phyloP scores from a whole-genome alignment of 2,888 invertebrate species.

The Tenthredo notha region DNA sequence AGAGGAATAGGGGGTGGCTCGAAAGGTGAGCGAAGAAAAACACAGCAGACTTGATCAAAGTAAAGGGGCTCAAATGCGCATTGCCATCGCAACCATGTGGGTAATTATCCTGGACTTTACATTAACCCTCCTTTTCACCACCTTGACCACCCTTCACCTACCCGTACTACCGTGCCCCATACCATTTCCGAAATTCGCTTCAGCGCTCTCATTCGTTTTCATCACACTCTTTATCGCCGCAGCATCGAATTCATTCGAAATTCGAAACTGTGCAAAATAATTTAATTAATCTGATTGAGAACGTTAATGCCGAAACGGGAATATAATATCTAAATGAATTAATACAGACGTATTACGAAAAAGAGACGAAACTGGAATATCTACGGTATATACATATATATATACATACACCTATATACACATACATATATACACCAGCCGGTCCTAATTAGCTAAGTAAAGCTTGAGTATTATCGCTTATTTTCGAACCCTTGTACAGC shows the following conservation, averaged over 20 bases:
- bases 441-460: slow-evolving; percentile 78
- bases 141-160: slow-evolving; percentile 53
- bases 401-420: background rate
- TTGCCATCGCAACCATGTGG: slow-evolving; percentile 75
- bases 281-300: slow-evolving; percentile 77
- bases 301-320: slow-evolving; percentile 71
- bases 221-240: slow-evolving; percentile 54
- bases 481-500: slow-evolving; percentile 70
- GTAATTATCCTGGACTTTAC: slow-evolving; percentile 78
- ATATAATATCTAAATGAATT: slow-evolving; percentile 77
- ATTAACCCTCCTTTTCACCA: slow-evolving; percentile 70
- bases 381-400: background rate
- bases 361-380: slow-evolving; percentile 48
- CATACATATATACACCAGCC: background rate
- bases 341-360: slow-evolving; percentile 65
- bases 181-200: slow-evolving; percentile 8
- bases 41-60: slow-evolving; percentile 77
- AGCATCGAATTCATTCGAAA: slow-evolving; percentile 42
- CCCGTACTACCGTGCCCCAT: slow-evolving; percentile 54
- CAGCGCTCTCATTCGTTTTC: slow-evolving; percentile 50
- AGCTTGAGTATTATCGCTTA: slow-evolving; percentile 77
- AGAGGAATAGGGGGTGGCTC: slow-evolving; percentile 57
- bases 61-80: slow-evolving; percentile 71
- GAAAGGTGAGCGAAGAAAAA: slow-evolving; percentile 78
- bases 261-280: slow-evolving; percentile 64